These are phyloP conservation scores for Myripristis jacobus DNA, from an alignment of 2,797 vertebrate species.

Conservation along the genomic window DNA sequence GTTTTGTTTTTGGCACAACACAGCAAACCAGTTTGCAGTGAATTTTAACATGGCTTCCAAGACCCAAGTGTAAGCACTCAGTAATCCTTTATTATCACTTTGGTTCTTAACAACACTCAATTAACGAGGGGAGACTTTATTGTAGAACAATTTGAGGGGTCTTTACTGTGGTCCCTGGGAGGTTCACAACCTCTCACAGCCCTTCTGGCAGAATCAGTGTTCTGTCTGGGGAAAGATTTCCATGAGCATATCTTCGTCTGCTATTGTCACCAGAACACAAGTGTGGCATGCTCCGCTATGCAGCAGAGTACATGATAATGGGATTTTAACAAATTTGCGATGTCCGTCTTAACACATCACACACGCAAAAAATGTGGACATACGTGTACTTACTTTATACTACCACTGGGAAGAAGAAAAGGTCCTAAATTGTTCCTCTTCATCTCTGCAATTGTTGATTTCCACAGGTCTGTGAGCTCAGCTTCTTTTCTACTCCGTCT, in stretches of 20 bases:
- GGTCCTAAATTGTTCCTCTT: too few species aligned
- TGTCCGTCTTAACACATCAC: background rate
- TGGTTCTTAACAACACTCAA: conserved; percentile 61
- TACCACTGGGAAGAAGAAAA: too few species aligned
- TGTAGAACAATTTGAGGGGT: conserved; percentile 59
- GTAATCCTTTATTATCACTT: conserved; percentile 70
- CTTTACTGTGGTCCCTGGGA: conserved; percentile 47
- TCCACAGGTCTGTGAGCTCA: background rate
- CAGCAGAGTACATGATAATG: conserved; percentile 15
- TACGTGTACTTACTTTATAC: background rate
- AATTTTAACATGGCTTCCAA: conserved; percentile 61
- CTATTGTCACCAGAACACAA: conserved; percentile 32
- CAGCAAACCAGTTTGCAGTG: conserved; percentile 53
- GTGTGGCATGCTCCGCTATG: background rate
- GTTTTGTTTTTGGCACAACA: conserved; percentile 65
- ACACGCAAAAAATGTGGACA: background rate
- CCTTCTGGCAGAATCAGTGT: conserved; percentile 31
- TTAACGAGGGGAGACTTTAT: conserved; percentile 62
- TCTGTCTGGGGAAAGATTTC: conserved; percentile 26
- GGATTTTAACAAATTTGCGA: background rate
- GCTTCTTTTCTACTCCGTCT: too few species aligned
- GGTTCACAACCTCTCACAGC: conserved; percentile 50
- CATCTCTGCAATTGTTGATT: background rate
- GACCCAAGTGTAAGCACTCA: conserved; percentile 56
- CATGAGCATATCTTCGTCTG: conserved; percentile 19